Base-by-base conservation (phyloP, 2,888 invertebrate genomes). In the Flabesymbios commensalis region DNA sequence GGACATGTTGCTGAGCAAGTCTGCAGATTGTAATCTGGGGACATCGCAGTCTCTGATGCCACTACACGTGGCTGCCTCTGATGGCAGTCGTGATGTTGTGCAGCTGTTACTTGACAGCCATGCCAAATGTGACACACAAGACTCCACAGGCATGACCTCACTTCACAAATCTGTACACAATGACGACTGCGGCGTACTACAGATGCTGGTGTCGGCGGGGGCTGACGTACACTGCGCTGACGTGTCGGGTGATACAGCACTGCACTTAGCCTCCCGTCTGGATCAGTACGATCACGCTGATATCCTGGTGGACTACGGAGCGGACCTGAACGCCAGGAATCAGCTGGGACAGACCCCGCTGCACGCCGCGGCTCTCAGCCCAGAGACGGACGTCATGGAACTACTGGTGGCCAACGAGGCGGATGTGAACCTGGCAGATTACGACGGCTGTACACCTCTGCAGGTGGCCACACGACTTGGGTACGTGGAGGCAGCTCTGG, bases 311-410 rank as follows among this genome's bases (percentile, higher is more conserved):
- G 57, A 52, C 10, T 28, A 43, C 31, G 22, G 45, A 17, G 45
- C 61, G 17, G 57, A 57, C 26, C 45, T 52, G 10, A 28, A 49
- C 14, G 10, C 33, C 3, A 3, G 26, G 45, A 61, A 61, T 49
- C 32, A 33, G 3, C 3, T 24, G 17, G 47, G 51, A 1, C n/a
- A 33, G 14, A 29, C 41, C 7, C 24, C 64, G n/a, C 29, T 54
- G 3, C 62, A 62, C 29, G 32, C 49, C 2, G 62, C 62, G 3
- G 54, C 53, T 2, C n/a, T 32, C 17, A 22, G 24, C 14, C 24
- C 49, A 26, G 65, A 65, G 24, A 49, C 61, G 3, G 65, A 65
- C 26, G 60, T 63, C n/a, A n/a, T 65, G 22, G 62, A 65, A 33
- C 48, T 65, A 26, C 47, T 65, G 14, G 42, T 65, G n/a, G 62